Base-by-base conservation (phyloP, 2,797 vertebrate species). In the Coregonus sp. region DNA sequence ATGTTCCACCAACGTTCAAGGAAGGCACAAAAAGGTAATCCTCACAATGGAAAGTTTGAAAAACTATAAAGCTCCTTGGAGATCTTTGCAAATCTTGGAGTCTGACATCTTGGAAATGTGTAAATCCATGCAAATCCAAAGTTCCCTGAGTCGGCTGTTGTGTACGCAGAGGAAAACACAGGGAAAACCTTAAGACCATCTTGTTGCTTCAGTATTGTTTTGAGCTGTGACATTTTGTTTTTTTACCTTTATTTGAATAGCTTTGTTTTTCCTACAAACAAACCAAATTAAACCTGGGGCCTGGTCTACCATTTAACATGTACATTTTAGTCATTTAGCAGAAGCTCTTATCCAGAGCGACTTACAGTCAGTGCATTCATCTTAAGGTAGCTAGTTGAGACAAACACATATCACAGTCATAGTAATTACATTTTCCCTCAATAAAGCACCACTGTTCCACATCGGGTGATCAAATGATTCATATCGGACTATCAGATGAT, bases 101-200 rank as follows among this genome's bases (percentile, higher is more conserved):
- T 3, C 40, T 14, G 5, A 2, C 6, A 35, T 11, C 80, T 83
- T 82, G 67, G 29, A 79, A 74, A 37, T 31, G 82, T 85, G 75
- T 66, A 82, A 84, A 89, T 81, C 0, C 80, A 74, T 86, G 80
- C 69, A 86, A 85, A 88, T 59, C 2, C 20, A 29, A 1, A 0
- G 61, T 29, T 3, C 66, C n/a, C 16, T 14, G 4, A 69, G 16
- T 20, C 14, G 4, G 0, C 2, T 18, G 40, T 33, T 0, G 0
- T 50, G 66, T 75, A 12, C 9, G 9, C 9, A 47, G 40, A 12
- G 11, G 40, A 47, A 47, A 47, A 47, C 40, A 74, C 35, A 69
- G 12, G 18, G 11, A 1, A 14, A 1, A 18, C 14, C 16, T 35
- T 65, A 4, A 31, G 50, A 59, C 14, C 0, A 52, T 12, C 56